Percentiles rank a stretch among this genome's conserved stretches.
Conservation (phyloP, 2,888 invertebrate species). For the Anagyrus pseudococci region DNA sequence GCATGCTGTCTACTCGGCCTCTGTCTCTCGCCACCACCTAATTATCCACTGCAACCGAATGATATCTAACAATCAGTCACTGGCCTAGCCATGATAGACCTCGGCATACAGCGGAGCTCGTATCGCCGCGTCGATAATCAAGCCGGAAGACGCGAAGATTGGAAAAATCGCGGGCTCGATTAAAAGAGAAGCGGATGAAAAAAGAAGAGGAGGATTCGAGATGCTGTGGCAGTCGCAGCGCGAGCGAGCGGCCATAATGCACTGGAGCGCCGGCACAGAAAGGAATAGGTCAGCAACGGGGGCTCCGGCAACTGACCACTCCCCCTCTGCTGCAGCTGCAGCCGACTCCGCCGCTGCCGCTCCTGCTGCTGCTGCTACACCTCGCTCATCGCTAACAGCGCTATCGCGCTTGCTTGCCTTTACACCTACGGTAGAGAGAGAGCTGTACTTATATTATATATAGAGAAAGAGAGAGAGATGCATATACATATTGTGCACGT, state of each 20-base stretch:
- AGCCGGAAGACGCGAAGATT: neutral
- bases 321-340: slow-evolving; percentile 49
- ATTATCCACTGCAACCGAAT: no score
- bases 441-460: neutral
- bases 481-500: no score
- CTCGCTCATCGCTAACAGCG: slow-evolving; percentile 30
- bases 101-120: no score
- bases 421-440: neutral
- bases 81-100: no score
- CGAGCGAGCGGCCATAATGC: slow-evolving; percentile 58
- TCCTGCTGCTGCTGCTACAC: slow-evolving; percentile 48
- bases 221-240: slow-evolving; percentile 22
- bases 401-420: neutral
- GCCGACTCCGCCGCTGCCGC: slow-evolving; percentile 53
- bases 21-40: no score
- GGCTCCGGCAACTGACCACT: slow-evolving; percentile 57
- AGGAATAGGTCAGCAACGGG: slow-evolving; percentile 59
- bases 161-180: neutral
- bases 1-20: no score
- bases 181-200: slow-evolving; percentile 1
- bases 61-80: no score
- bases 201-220: neutral
- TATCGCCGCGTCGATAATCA: no score
- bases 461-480: no score
- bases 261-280: slow-evolving; percentile 55